Evolutionary conservation across 2,113 vertebrate species (phyloP).

Genomic region (Melanotaenia duboulayi): DNA sequence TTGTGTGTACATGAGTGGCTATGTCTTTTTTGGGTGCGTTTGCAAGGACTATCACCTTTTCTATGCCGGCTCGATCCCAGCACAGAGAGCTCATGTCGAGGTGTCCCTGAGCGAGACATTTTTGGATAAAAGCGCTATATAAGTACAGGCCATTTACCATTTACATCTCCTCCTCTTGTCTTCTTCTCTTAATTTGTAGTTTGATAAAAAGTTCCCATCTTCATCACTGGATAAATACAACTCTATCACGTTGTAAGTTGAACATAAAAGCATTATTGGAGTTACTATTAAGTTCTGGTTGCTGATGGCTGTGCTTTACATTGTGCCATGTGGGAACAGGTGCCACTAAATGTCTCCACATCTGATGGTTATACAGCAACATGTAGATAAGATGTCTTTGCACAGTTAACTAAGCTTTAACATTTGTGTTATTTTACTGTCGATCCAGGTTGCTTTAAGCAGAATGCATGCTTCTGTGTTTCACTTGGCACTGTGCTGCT

Average conservation of each 20-base stretch:
- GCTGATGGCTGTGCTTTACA: conserved; percentile 3
- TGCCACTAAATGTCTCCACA: conserved; percentile 3
- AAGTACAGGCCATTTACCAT: no score
- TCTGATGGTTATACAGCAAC: conserved; percentile 11
- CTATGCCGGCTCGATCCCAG: no score
- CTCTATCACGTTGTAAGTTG: conserved; percentile 15
- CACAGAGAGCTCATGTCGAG: no score
- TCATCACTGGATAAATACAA: not conserved
- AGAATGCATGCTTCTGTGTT: not conserved
- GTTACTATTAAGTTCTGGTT: conserved; percentile 2
- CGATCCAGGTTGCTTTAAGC: conserved; percentile 1
- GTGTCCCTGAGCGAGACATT: no score
- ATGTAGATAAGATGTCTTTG: not conserved
- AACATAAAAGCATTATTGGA: not conserved
- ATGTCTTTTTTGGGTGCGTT: conserved; percentile 21
- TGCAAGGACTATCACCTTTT: no score
- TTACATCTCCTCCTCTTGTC: not conserved
- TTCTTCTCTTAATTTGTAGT: conserved; percentile 5
- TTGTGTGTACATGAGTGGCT: conserved; percentile 1
- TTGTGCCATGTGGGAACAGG: not conserved
- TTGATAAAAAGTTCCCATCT: conserved; percentile 1
- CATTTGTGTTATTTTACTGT: not conserved
- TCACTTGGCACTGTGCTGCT: conserved; percentile 2
- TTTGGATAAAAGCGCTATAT: no score
- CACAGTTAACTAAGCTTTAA: conserved; percentile 5